These are phyloP conservation scores for Noctua janthina DNA, from an alignment of 2,888 invertebrate species.

Conservation along the genomic window DNA sequence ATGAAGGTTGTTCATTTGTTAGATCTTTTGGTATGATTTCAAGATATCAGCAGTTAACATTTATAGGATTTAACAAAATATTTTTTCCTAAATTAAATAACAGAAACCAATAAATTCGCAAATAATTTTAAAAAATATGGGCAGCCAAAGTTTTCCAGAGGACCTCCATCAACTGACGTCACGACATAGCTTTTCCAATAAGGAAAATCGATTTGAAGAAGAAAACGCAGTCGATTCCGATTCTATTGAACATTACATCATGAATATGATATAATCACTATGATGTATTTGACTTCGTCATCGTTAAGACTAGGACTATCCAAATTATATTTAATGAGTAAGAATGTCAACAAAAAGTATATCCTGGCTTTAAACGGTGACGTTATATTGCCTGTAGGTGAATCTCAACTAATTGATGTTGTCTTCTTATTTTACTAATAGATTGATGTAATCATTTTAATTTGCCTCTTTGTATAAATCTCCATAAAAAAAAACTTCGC, in stretches of 20 bases:
- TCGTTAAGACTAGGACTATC: constrained; percentile 34
- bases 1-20: constrained; percentile 36
- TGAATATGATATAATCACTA: constrained; percentile 48
- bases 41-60: not conserved
- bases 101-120: not conserved
- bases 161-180: not conserved
- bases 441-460: constrained; percentile 34
- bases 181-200: constrained; percentile 4
- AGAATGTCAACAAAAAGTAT: constrained; percentile 52
- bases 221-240: constrained; percentile 28
- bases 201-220: constrained; percentile 45
- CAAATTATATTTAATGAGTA: constrained; percentile 57
- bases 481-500: constrained; percentile 3
- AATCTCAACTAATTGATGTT: constrained; percentile 41
- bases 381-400: constrained; percentile 34
- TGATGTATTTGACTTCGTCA: constrained; percentile 51
- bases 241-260: constrained; percentile 43
- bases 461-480: not conserved
- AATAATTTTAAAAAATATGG: not conserved
- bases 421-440: constrained; percentile 16
- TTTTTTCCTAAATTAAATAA: not conserved
- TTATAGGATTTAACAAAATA: not conserved
- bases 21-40: not conserved
- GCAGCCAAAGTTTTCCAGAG: not conserved
- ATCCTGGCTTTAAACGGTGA: constrained; percentile 48